Evolutionary conservation across 2,888 invertebrate species (phyloP).

Genomic region (Panzeria rudis): DNA sequence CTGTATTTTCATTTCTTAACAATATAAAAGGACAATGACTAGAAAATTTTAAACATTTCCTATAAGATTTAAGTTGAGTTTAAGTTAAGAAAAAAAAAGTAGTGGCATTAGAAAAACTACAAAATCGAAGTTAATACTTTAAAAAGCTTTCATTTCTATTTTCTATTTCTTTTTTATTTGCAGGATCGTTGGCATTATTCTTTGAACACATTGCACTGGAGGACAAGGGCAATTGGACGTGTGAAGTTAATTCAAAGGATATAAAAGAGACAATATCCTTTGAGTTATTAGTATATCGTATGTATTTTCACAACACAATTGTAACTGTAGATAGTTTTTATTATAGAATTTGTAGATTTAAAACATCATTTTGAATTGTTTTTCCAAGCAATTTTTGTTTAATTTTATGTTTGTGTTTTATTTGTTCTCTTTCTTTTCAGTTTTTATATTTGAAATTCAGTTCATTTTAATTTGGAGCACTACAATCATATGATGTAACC

Average conservation of each 20-base stretch:
- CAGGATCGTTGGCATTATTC: conserved; percentile 83
- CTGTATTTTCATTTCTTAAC: too few relatives aligned
- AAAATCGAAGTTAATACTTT: conserved; percentile 32
- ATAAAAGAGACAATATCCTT: conserved; percentile 79
- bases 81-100: not conserved
- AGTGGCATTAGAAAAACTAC: conserved; percentile 6
- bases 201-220: conserved; percentile 84
- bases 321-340: conserved; percentile 6
- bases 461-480: conserved; percentile 22
- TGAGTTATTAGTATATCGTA: conserved; percentile 84
- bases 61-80: not conserved
- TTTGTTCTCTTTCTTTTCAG: not conserved
- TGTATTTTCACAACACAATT: conserved; percentile 72
- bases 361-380: conserved; percentile 2
- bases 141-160: conserved; percentile 21
- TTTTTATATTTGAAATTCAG: conserved; percentile 2
- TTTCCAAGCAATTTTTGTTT: not conserved
- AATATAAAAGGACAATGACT: too few relatives aligned
- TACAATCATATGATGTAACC: conserved; percentile 15
- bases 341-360: conserved; percentile 23
- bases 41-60: not conserved
- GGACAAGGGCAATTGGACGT: conserved; percentile 85
- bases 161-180: not conserved
- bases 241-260: conserved; percentile 80
- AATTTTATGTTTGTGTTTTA: conserved; percentile 10